A percentile compares a stretch with the other conserved stretches of the same genome.
These are phyloP conservation scores for Bemisia tabaci DNA, from an alignment of 1,140 invertebrate genomes.

Conservation along the genomic window DNA sequence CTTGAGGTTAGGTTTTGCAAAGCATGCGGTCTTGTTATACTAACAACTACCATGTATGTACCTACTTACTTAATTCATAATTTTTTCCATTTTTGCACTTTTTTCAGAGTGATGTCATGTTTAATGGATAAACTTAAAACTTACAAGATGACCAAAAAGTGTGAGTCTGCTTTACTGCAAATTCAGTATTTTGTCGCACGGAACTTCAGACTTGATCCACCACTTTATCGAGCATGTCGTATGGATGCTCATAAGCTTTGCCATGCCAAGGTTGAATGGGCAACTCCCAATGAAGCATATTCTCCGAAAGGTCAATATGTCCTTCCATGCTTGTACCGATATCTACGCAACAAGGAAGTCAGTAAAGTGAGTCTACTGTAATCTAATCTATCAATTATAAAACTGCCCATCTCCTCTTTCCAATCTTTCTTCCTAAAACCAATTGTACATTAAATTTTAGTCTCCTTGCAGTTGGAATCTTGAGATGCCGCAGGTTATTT, in stretches of 20 bases:
- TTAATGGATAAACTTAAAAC: slow-evolving; percentile 83
- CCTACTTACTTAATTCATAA: too few relatives aligned
- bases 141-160: slow-evolving; percentile 69
- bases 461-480: too few relatives aligned
- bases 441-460: too few relatives aligned
- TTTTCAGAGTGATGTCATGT: slow-evolving; percentile 70
- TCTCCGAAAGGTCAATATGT: slow-evolving; percentile 51
- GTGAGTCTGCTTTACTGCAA: slow-evolving; percentile 81
- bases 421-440: too few relatives aligned
- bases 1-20: too few relatives aligned
- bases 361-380: slow-evolving; percentile 6
- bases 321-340: slow-evolving; percentile 81
- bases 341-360: slow-evolving; percentile 1
- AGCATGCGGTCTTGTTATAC: too few relatives aligned
- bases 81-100: too few relatives aligned
- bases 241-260: slow-evolving; percentile 73
- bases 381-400: slow-evolving; percentile 1
- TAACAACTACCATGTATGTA: too few relatives aligned
- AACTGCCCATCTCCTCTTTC: background rate
- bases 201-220: slow-evolving; percentile 85
- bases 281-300: slow-evolving; percentile 21
- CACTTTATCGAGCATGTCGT: slow-evolving; percentile 74
- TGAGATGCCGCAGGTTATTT: too few relatives aligned
- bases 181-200: slow-evolving; percentile 94
- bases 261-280: slow-evolving; percentile 64